Base-by-base conservation (phyloP, 2,113 vertebrate species). In the Dasyprocta punctata region DNA sequence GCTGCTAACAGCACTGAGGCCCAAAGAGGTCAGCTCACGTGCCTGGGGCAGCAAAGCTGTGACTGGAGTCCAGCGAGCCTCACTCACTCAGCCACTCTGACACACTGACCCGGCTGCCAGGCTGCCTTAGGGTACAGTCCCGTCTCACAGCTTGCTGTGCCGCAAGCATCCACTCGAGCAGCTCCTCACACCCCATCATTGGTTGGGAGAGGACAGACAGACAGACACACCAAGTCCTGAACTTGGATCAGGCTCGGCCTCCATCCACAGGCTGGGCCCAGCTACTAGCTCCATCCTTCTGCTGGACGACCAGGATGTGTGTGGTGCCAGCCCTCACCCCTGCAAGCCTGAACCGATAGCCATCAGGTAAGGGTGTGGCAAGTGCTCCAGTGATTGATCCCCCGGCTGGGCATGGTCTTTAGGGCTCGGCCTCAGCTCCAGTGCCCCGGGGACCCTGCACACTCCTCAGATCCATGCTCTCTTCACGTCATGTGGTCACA, bases 221-320 rank as follows among this genome's bases (percentile, higher is more conserved):
- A 58, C 24, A 54, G 52, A 54, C 52, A 54, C 7, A 52, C 49
- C 78, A 77, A 77, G 20, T 33, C 33, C 67, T 61, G n/a, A 93
- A 86, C 60, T 49, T 17, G 52, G 61, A 58, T 77, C 0, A 16
- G 52, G 24, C 17, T 77, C 95, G 86, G 65, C 44, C 65, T 86
- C 67, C 78, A 95, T 89, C 75, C 56, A 86, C 73, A 96, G 94
- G 78, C 33, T 54, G 20, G 58, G 58, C 22, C 73, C 36, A 58
- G 38, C 82, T 86, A 58, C 86, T 63, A n/a, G 17, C 63, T 63
- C 88, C 8, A 17, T 38, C 28, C 69, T 65, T 82, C 77, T 85
- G 33, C n/a, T 88, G 71, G 49, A 63, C 7, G 44, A 92, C 22
- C 67, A 65, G 33, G 20, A 85, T 9, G 17, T 52, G 33, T 44